phyloP scores from a whole-genome alignment of 1,140 invertebrate genomes.

The Psix sp. region DNA sequence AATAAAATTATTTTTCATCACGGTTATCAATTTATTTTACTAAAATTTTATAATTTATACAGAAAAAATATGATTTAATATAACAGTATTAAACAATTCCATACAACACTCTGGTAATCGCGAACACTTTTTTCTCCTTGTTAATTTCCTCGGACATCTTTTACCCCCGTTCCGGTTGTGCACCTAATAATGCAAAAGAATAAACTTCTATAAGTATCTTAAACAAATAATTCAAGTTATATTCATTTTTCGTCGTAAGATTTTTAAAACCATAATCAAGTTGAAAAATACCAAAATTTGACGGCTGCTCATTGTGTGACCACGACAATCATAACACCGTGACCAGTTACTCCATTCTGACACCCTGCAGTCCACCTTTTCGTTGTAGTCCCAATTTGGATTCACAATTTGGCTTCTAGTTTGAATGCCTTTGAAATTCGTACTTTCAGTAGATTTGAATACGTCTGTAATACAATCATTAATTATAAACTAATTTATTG shows the following conservation, averaged over 20 bases:
- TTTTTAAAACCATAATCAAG: too few relatives aligned
- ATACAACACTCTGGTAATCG: conserved; percentile 72
- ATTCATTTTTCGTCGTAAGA: too few relatives aligned
- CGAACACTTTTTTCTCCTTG: conserved; percentile 76
- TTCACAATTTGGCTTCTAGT: conserved; percentile 67
- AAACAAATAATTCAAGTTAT: too few relatives aligned
- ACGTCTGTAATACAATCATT: conserved; percentile 28
- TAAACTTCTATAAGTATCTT: background rate
- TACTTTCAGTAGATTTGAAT: conserved; percentile 30
- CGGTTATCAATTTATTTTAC: background rate
- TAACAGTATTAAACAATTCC: conserved; percentile 15
- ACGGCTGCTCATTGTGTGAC: conserved; percentile 74
- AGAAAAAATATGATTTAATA: too few relatives aligned
- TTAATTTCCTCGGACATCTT: conserved; percentile 81
- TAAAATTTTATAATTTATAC: conserved; percentile 13
- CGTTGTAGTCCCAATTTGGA: conserved; percentile 44
- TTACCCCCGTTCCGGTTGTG: conserved; percentile 82
- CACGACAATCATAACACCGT: conserved; percentile 82
- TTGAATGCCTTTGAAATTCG: conserved; percentile 67
- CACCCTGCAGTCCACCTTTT: conserved; percentile 78
- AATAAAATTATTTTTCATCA: conserved; percentile 6
- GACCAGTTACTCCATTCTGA: conserved; percentile 81
- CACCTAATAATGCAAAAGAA: conserved; percentile 65
- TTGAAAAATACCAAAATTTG: conserved; percentile 68
- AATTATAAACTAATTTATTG: background rate